Evolutionary conservation across 2,113 vertebrate species (phyloP), one percentile per base, ranked within the genome.

Genomic region (Cochlearius cochlearius): DNA sequence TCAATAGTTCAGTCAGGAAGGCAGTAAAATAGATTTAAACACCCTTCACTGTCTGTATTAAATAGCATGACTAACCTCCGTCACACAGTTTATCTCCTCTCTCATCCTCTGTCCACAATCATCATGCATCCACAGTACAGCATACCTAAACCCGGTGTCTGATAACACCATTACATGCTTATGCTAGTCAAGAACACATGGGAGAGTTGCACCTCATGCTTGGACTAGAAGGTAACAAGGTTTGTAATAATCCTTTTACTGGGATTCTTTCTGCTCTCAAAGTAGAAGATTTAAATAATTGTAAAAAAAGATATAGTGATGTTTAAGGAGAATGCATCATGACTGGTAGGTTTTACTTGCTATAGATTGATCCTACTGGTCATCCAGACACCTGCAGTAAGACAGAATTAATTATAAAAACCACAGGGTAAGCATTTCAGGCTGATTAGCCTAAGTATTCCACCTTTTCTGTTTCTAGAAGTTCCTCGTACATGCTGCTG

Each of bases 91-190:
- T 27, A 11, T 64, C 45, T 52, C 36, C 47, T 29, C 12, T 63
- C 49, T n/a, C 39, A 1, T 25, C 29, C 72, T 49, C 30, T 50
- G 32, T 26, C 59, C 76, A 30, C n/a, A 17, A 2, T 19, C 58
- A 20, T 19, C 45, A 9, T 5, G 9, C 10, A 43, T 43, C 41
- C 41, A 1, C 39, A n/a, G 59, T 21, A 13, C 23, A n/a, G 19
- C 11, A 29, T 15, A 7, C 26, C 23, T 18, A 5, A 34, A 36
- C 3, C 30, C 26, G 38, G 12, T n/a, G 49, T 13, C 62, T 36
- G 50, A 2, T 34, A 49, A 12, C 12, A 17, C 30, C 10, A 1
- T 8, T 41, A 4, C 0, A 4, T 56, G 56, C 11, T 71, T 32
- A 2, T 9, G 9, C 45, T 16, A 23, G 9, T 21, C 30, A 41